A percentile compares a stretch with the other conserved stretches of the same genome.
Evolutionary conservation across 2,113 vertebrate genomes (phyloP).

Genomic region (Nannobrachium achirus): DNA sequence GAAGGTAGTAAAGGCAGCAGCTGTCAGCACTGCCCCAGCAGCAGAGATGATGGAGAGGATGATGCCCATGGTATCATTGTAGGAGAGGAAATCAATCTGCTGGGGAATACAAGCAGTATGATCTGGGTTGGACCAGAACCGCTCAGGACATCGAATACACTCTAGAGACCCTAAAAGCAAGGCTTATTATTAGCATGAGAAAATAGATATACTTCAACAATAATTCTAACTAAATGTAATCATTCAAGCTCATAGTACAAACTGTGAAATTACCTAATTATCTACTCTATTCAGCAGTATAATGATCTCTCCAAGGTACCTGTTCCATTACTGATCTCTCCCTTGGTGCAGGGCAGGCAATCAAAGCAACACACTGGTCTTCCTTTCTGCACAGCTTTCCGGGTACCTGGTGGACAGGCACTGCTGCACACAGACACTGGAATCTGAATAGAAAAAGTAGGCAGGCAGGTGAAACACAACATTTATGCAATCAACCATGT

Average conservation of each 20-base stretch:
- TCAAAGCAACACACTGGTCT: constrained; percentile 67
- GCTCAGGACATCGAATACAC: constrained; percentile 57
- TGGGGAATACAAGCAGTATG: constrained; percentile 52
- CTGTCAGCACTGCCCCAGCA: constrained; percentile 49
- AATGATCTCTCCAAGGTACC: constrained; percentile 33
- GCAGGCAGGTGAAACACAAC: background rate
- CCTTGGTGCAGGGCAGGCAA: constrained; percentile 62
- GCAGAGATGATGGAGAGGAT: constrained; percentile 50
- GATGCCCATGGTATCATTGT: constrained; percentile 55
- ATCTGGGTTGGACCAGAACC: constrained; percentile 60
- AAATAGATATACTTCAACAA: background rate
- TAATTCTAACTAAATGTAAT: too few relatives aligned
- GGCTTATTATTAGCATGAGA: background rate
- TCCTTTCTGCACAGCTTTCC: constrained; percentile 61
- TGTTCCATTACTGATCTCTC: constrained; percentile 64
- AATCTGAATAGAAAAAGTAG: constrained; percentile 21
- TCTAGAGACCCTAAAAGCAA: constrained; percentile 47
- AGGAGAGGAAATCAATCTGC: constrained; percentile 64
- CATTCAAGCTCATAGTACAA: too few relatives aligned
- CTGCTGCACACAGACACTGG: constrained; percentile 60
- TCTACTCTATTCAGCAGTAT: too few relatives aligned
- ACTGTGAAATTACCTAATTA: too few relatives aligned
- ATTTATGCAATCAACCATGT: background rate
- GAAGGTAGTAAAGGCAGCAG: constrained; percentile 43
- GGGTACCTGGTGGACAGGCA: constrained; percentile 53